Conservation (phyloP, 2,888 invertebrate species). For the Crossocerus cetratus region DNA sequence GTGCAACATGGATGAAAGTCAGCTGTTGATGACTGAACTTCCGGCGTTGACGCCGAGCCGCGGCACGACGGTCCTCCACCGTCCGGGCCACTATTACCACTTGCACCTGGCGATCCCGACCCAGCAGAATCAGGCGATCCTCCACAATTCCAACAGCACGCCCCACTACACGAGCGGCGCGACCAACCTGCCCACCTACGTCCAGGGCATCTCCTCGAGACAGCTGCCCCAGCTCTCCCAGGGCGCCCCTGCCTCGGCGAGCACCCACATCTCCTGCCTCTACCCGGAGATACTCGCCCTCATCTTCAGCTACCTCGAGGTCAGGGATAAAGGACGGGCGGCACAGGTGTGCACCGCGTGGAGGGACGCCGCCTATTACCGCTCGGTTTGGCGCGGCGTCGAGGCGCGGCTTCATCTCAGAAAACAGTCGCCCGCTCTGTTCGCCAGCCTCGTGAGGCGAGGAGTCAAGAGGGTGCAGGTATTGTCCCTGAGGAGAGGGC, state of each 20-base stretch:
- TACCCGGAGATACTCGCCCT: conserved; percentile 95
- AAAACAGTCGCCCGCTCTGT: conserved; percentile 89
- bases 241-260: conserved; percentile 44
- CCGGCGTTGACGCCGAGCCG: conserved; percentile 79
- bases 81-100: conserved; percentile 78
- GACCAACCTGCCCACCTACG: conserved; percentile 51
- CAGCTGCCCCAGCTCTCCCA: conserved; percentile 40
- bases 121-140: conserved; percentile 59
- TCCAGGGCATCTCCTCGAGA: conserved; percentile 57
- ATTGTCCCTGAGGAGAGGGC: conserved; percentile 88
- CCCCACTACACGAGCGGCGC: conserved; percentile 68
- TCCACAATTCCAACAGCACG: conserved; percentile 62
- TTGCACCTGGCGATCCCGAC: conserved; percentile 73
- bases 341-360: conserved; percentile 94
- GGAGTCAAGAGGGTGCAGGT: conserved; percentile 94
- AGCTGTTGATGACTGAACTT: conserved; percentile 80
- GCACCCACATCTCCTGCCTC: conserved; percentile 87
- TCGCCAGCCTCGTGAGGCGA: conserved; percentile 89
- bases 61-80: conserved; percentile 77
- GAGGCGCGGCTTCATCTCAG: conserved; percentile 94
- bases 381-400: conserved; percentile 95
- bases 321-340: conserved; percentile 92
- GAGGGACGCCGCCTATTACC: conserved; percentile 95
- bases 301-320: conserved; percentile 93
- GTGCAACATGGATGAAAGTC: conserved; percentile 79